Conservation (phyloP, 1,140 invertebrate genomes). For the Temnothorax nylanderi region DNA sequence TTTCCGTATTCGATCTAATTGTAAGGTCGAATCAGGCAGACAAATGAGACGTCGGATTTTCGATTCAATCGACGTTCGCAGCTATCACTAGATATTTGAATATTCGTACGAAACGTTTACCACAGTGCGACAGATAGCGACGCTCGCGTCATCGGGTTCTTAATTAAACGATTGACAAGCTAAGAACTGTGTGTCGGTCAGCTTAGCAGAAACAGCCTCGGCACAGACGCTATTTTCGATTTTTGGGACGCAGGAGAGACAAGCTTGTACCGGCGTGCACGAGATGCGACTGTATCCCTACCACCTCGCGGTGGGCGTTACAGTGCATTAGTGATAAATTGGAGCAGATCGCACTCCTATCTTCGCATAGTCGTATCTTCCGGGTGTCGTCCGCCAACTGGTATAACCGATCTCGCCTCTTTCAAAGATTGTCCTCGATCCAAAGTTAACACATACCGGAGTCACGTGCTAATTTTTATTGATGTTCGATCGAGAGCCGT, state of each 20-base stretch:
- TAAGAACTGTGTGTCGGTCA: conserved; percentile 68
- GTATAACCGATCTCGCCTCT: conserved; percentile 76
- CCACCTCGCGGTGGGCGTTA: conserved; percentile 79
- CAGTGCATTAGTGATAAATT: conserved; percentile 84
- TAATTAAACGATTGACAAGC: conserved; percentile 82
- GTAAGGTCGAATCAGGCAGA: neutral
- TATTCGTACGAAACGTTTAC: conserved; percentile 23
- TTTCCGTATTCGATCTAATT: neutral
- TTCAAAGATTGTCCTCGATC: conserved; percentile 79
- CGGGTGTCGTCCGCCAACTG: conserved; percentile 82
- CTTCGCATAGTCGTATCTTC: conserved; percentile 79
- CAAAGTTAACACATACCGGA: conserved; percentile 79
- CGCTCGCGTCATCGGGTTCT: conserved; percentile 70
- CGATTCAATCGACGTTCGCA: conserved; percentile 32
- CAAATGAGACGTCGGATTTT: neutral
- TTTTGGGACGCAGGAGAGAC: conserved; percentile 67
- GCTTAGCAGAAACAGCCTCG: conserved; percentile 30
- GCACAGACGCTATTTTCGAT: conserved; percentile 80
- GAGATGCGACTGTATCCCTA: conserved; percentile 60
- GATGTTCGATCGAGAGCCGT: neutral
- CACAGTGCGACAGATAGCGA: neutral
- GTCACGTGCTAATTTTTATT: neutral
- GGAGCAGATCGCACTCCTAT: conserved; percentile 81
- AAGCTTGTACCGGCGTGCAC: conserved; percentile 5
- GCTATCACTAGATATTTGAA: conserved; percentile 34